phyloP scores from a whole-genome alignment of 2,797 vertebrate species.

The Darevskia nairensis region DNA sequence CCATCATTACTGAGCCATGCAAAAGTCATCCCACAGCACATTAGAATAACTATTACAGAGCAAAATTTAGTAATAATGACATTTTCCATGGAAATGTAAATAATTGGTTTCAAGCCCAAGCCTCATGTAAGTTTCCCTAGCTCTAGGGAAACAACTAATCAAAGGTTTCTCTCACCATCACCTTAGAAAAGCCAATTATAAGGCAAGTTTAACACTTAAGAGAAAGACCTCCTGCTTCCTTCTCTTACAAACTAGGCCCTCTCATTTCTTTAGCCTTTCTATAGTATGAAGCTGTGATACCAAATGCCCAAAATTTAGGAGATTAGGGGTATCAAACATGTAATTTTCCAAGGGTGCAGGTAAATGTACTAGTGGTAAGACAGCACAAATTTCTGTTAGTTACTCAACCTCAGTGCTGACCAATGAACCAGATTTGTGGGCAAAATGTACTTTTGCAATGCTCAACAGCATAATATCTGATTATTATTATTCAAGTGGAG shows the following conservation, averaged over 20 bases:
- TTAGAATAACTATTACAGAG: constrained; percentile 60
- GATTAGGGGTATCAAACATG: constrained; percentile 15
- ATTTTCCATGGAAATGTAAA: constrained; percentile 67
- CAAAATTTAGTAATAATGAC: constrained; percentile 53
- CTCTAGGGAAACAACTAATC: constrained; percentile 58
- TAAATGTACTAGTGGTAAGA: constrained; percentile 16
- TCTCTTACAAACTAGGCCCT: neutral
- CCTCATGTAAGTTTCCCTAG: constrained; percentile 52
- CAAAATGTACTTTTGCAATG: rapidly evolving
- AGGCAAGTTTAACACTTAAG: constrained; percentile 41
- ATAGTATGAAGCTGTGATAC: neutral
- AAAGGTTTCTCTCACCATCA: constrained; percentile 55
- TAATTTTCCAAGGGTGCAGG: constrained; percentile 15
- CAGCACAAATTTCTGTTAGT: neutral
- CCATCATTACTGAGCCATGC: constrained; percentile 43
- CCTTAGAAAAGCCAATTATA: constrained; percentile 41
- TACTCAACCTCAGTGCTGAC: neutral
- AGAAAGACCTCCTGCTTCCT: constrained; percentile 30
- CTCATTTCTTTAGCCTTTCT: constrained; percentile 9
- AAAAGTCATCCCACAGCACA: constrained; percentile 42
- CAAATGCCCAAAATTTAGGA: neutral
- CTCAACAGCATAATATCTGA: neutral
- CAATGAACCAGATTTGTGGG: neutral
- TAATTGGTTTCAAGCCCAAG: constrained; percentile 63
- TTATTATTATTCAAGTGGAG: constrained; percentile 5